Evolutionary conservation across 2,797 vertebrate species (phyloP).

Genomic region (Notamacropus eugenii): DNA sequence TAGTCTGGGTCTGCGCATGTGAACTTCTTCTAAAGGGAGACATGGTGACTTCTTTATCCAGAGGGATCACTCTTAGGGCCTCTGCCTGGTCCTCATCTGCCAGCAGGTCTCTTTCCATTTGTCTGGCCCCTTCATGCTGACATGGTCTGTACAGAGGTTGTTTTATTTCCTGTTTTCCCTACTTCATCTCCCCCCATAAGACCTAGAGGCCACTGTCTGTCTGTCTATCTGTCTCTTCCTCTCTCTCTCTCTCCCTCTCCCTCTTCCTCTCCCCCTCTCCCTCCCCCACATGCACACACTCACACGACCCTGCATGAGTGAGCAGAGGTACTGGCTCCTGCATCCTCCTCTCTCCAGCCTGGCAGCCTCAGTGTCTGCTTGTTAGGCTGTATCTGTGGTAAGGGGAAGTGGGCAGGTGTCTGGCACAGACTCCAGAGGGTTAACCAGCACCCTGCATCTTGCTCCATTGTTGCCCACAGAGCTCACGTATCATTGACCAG

Average conservation of each 20-base stretch:
- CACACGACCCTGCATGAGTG: neutral
- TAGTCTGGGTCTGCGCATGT: neutral
- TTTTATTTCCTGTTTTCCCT: neutral
- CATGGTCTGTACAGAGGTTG: slow-evolving; percentile 25
- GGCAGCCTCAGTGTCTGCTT: neutral
- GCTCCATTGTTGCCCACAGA: neutral
- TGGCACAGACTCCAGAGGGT: neutral
- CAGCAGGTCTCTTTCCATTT: neutral
- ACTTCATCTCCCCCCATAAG: neutral
- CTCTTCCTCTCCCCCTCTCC: too few relatives aligned
- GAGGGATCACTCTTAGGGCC: neutral
- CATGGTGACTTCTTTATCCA: fast-evolving
- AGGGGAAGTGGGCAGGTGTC: neutral
- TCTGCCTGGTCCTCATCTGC: neutral
- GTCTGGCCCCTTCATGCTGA: neutral
- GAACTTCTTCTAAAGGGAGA: slow-evolving; percentile 7
- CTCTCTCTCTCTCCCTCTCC: too few relatives aligned
- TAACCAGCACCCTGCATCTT: neutral
- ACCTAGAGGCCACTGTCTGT: neutral
- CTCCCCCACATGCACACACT: too few relatives aligned
- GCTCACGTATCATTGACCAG: neutral
- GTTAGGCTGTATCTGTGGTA: neutral
- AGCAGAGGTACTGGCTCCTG: neutral
- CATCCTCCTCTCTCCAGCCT: neutral
- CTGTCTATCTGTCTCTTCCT: too few relatives aligned